Base-by-base conservation (phyloP, 2,888 invertebrate genomes). In the Celastrina argiolus region DNA sequence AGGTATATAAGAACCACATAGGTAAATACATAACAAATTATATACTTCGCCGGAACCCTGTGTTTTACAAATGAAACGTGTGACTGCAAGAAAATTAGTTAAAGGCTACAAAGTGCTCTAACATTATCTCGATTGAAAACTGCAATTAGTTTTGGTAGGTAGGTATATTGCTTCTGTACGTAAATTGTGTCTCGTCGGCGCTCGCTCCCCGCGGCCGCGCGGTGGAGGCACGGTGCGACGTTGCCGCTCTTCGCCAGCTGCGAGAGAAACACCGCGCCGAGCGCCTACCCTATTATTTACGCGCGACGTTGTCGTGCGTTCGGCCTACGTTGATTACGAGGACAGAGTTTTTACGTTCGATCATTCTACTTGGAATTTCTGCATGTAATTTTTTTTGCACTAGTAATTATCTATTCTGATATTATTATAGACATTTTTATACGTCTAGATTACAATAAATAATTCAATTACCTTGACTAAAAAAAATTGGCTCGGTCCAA, bases 291-390 rank as follows among this genome's bases (percentile, higher is more conserved):
- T 90, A 90, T 91, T 90, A 90, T 90, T 90, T 90, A 90, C 89
- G 87, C 88, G 91, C 89, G 88, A 78, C 86, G 91, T 91, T 91
- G 91, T 89, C 91, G 79, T 75, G 71, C 86, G 87, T 75, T 74
- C 85, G 85, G 87, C 88, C 89, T 90, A 91, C 90, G 90, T 90
- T 90, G 87, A 90, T 90, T 91, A 90, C 90, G 90, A 91, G 90
- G 90, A 91, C 90, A 90, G 87, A 85, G 88, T 87, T 89, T 89
- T 89, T 89, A 90, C 89, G 90, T 90, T 88, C 81, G 81, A 88
- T 88, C 84, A 86, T 85, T 83, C 82, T 79, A 80, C 77, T 78
- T 79, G 81, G 81, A 81, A 79, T 74, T 70, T 75, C 72, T 76
- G 79, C 76, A 85, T 77, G 75, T 72, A 75, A 34, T 34, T 59